Conservation (phyloP, 2,888 invertebrate species). For the Epirrita christyi region DNA sequence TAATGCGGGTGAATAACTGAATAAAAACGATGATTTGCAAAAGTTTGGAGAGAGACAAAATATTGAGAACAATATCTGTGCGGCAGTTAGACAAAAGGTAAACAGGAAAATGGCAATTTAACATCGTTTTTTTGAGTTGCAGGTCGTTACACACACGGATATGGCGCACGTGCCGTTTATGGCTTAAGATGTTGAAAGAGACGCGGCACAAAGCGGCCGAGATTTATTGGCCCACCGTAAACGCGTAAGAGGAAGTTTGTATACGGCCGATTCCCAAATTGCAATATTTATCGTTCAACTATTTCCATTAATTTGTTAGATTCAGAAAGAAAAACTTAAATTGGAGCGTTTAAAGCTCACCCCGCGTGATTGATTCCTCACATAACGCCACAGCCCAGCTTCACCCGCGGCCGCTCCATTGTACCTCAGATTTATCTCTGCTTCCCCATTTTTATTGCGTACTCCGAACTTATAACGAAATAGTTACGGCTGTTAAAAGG, state of each 20-base stretch:
- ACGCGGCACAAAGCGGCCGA: slow-evolving; percentile 64
- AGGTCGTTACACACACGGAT: slow-evolving; percentile 69
- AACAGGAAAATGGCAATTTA: slow-evolving; percentile 58
- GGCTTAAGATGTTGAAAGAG: slow-evolving; percentile 69
- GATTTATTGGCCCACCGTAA: slow-evolving; percentile 73
- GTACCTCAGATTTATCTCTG: slow-evolving; percentile 79
- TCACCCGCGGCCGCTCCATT: slow-evolving; percentile 48
- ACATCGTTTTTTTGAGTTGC: slow-evolving; percentile 68
- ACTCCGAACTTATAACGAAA: slow-evolving; percentile 83
- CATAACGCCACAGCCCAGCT: slow-evolving; percentile 49
- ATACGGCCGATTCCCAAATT: slow-evolving; percentile 59
- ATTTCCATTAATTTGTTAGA: slow-evolving; percentile 74
- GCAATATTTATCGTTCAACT: slow-evolving; percentile 73
- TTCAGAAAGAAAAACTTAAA: slow-evolving; percentile 76
- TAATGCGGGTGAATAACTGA: slow-evolving; percentile 71
- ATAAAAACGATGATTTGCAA: slow-evolving; percentile 66
- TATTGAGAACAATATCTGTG: slow-evolving; percentile 56
- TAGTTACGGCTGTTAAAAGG: slow-evolving; percentile 84
- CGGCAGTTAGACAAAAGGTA: slow-evolving; percentile 48
- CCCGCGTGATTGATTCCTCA: slow-evolving; percentile 72
- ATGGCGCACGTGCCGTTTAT: slow-evolving; percentile 73
- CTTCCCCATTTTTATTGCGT: slow-evolving; percentile 82
- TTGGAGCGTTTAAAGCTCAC: slow-evolving; percentile 71
- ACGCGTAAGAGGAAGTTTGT: slow-evolving; percentile 71
- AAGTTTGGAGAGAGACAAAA: slow-evolving; percentile 51